Evolutionary conservation across 2,888 invertebrate genomes (phyloP).

Genomic region (Emmelina monodactyla): DNA sequence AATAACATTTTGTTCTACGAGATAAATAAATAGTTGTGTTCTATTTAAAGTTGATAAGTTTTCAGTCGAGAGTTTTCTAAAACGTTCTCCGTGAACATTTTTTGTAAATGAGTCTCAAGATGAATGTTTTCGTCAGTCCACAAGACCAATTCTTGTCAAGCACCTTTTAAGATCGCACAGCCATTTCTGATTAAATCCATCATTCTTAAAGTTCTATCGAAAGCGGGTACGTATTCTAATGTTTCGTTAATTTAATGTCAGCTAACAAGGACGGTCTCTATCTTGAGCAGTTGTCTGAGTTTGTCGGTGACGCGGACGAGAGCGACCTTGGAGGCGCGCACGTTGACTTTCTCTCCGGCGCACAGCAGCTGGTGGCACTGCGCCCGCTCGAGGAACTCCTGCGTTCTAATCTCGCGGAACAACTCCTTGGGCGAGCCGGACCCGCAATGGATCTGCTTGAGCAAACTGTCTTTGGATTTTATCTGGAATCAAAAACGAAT

Average conservation of each 20-base stretch:
- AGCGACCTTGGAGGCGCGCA: constrained; percentile 81
- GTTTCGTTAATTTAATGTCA: constrained; percentile 38
- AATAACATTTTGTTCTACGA: constrained; percentile 56
- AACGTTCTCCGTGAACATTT: constrained; percentile 34
- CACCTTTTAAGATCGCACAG: constrained; percentile 43
- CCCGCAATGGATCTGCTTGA: constrained; percentile 74
- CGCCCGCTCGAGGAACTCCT: constrained; percentile 82
- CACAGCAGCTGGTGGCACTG: constrained; percentile 81
- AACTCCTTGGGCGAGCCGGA: constrained; percentile 63
- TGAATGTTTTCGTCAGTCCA: constrained; percentile 2
- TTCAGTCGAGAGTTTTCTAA: constrained; percentile 57
- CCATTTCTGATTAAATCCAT: constrained; percentile 23
- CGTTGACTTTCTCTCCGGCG: constrained; percentile 81
- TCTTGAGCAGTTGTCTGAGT: constrained; percentile 81
- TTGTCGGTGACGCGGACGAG: constrained; percentile 86
- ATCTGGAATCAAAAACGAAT: constrained; percentile 67
- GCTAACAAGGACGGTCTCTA: constrained; percentile 78
- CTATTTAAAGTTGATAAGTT: no score
- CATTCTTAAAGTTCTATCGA: background rate
- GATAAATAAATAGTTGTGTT: no score
- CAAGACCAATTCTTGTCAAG: background rate
- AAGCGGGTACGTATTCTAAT: background rate
- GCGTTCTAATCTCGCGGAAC: constrained; percentile 75
- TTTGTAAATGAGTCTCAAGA: background rate
- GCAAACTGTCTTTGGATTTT: constrained; percentile 80